A percentile compares a stretch with the other conserved stretches of the same genome.
Evolutionary conservation across 2,888 invertebrate species (phyloP).

Genomic region (Ectobius pallidus): DNA sequence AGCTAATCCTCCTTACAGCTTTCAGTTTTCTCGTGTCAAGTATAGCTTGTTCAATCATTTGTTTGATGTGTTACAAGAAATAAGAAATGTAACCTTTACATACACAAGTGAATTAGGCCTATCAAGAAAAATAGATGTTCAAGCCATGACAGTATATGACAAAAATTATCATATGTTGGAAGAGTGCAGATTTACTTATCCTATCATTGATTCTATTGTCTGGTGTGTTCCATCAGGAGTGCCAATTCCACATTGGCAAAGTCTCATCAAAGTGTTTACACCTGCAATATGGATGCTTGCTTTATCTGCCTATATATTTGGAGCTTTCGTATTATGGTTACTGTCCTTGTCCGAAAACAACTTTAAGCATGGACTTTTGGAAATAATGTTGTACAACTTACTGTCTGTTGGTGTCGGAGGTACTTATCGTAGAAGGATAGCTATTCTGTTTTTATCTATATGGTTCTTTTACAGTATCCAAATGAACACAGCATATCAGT

Average conservation of each 20-base stretch:
- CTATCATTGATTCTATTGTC: no score
- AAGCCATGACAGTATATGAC: no score
- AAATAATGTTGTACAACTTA: neutral
- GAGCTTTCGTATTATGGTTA: neutral
- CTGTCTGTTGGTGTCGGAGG: neutral
- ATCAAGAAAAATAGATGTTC: no score
- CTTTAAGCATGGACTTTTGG: neutral
- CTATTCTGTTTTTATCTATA: neutral
- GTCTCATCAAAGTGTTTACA: neutral
- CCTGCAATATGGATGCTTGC: neutral
- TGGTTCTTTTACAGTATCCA: neutral
- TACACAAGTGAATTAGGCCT: no score
- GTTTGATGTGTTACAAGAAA: no score
- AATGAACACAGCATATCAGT: slow-evolving; percentile 1
- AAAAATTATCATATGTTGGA: no score
- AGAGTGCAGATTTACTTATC: no score
- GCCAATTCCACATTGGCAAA: neutral
- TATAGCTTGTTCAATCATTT: no score
- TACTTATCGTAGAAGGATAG: neutral
- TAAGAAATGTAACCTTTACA: no score
- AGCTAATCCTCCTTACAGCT: no score
- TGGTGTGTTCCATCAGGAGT: neutral
- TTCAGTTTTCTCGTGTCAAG: no score
- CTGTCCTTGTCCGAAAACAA: neutral
- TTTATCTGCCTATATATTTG: neutral